Evolutionary conservation across 2,113 vertebrate species (phyloP).

Genomic region (Triplophysa tibetana): DNA sequence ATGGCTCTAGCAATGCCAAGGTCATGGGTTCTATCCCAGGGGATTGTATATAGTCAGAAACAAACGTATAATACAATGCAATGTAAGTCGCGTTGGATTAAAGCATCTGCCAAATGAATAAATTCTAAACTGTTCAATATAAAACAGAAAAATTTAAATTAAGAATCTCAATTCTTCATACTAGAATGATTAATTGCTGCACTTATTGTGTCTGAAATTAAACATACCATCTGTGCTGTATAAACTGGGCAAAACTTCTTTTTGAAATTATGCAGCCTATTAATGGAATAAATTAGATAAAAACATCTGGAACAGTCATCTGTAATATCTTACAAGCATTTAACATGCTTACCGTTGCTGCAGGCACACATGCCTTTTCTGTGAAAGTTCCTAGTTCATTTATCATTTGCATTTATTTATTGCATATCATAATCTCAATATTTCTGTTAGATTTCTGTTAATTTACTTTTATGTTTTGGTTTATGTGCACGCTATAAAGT

Average conservation of each 20-base stretch:
- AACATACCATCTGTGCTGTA: slow-evolving; percentile 20
- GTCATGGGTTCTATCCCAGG: too few species aligned
- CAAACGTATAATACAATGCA: too few species aligned
- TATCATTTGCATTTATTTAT: slow-evolving; percentile 31
- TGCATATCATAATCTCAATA: slow-evolving; percentile 16
- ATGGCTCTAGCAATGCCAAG: too few species aligned
- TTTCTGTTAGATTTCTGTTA: slow-evolving; percentile 5
- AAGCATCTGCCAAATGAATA: too few species aligned
- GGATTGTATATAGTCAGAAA: too few species aligned
- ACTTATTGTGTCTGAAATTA: slow-evolving; percentile 1
- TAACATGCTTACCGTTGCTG: background rate
- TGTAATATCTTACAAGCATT: slow-evolving; percentile 17
- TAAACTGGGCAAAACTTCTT: slow-evolving; percentile 31
- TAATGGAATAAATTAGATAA: background rate
- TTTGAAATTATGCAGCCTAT: slow-evolving; percentile 2
- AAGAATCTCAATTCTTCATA: background rate
- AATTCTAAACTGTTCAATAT: background rate
- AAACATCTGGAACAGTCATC: slow-evolving; percentile 30
- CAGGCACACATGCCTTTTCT: slow-evolving; percentile 18
- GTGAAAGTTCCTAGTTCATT: slow-evolving; percentile 3
- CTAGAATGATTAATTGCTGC: slow-evolving; percentile 16
- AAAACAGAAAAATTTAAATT: background rate
- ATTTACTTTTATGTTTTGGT: background rate
- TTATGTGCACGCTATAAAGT: background rate
- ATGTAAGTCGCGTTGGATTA: too few species aligned